These are phyloP conservation scores for Drosophila azteca DNA, from an alignment of 1,140 invertebrate species.

Conservation along the genomic window DNA sequence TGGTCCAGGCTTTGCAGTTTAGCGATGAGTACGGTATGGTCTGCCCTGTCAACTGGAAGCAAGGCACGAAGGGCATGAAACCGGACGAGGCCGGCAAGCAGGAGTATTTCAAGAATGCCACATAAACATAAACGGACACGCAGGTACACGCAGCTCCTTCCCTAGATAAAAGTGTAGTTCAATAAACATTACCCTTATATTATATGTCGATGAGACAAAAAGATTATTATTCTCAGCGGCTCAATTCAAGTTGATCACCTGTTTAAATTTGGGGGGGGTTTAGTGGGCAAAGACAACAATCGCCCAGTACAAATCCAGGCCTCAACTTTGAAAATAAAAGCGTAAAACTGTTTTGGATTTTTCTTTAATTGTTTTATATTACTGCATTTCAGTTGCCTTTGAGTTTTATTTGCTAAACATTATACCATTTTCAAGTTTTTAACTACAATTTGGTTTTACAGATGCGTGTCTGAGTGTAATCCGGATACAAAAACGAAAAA, in stretches of 20 bases:
- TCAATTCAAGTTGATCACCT: too few species aligned
- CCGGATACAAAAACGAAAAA: background rate
- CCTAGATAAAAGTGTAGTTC: too few species aligned
- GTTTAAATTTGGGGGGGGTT: too few species aligned
- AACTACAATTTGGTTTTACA: slow-evolving; percentile 78
- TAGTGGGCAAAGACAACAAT: too few species aligned
- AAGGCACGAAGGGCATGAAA: slow-evolving; percentile 84
- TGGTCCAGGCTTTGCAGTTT: slow-evolving; percentile 98
- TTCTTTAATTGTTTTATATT: slow-evolving; percentile 46
- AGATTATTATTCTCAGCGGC: too few species aligned
- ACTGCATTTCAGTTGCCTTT: slow-evolving; percentile 57
- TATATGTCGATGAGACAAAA: too few species aligned
- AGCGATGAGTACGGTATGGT: slow-evolving; percentile 98
- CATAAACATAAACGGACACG: background rate
- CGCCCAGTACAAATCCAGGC: too few species aligned
- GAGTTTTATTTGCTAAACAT: slow-evolving; percentile 74
- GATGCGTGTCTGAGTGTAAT: slow-evolving; percentile 39
- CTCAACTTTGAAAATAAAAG: too few species aligned
- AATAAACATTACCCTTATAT: too few species aligned
- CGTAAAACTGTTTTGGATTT: background rate
- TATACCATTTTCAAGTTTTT: slow-evolving; percentile 77
- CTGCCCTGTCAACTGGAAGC: slow-evolving; percentile 96
- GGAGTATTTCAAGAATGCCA: slow-evolving; percentile 57
- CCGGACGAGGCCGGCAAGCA: slow-evolving; percentile 4
- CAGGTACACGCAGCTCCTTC: background rate